Percentiles rank a stretch among this genome's conserved stretches.
Evolutionary conservation across 2,797 vertebrate genomes (phyloP).

Genomic region (Pseudomugil gertrudae): DNA sequence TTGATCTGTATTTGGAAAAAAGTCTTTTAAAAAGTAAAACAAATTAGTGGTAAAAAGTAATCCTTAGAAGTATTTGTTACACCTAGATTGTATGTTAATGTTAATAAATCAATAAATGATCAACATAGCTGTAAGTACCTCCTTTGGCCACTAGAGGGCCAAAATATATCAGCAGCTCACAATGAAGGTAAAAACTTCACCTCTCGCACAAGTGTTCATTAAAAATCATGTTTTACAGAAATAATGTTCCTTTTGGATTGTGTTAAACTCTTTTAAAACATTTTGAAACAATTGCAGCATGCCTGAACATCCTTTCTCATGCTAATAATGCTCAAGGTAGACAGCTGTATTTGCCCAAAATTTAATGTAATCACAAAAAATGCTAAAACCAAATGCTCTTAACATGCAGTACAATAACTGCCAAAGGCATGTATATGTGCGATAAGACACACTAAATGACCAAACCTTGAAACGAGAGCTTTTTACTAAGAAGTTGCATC

Average conservation of each 20-base stretch:
- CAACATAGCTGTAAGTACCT: background rate
- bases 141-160: conserved; percentile 37
- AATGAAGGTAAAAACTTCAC: background rate
- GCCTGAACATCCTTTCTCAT: background rate
- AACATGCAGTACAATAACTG: background rate
- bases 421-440: background rate
- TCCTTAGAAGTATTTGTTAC: background rate
- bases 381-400: background rate
- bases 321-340: background rate
- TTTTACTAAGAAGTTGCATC: background rate
- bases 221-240: background rate
- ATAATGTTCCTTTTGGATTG: background rate
- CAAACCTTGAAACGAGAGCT: background rate
- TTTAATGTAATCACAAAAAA: background rate
- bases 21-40: background rate
- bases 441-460: background rate
- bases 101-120: background rate
- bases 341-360: background rate
- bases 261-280: background rate
- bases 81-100: background rate
- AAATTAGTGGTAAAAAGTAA: background rate
- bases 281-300: background rate
- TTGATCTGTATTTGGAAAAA: background rate
- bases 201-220: background rate
- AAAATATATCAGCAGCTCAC: background rate